Evolutionary conservation across 53 echinoderm and acorn worm species (phyloP), one percentile per base, ranked within the genome.

Genomic region (Stichopus horrens): DNA sequence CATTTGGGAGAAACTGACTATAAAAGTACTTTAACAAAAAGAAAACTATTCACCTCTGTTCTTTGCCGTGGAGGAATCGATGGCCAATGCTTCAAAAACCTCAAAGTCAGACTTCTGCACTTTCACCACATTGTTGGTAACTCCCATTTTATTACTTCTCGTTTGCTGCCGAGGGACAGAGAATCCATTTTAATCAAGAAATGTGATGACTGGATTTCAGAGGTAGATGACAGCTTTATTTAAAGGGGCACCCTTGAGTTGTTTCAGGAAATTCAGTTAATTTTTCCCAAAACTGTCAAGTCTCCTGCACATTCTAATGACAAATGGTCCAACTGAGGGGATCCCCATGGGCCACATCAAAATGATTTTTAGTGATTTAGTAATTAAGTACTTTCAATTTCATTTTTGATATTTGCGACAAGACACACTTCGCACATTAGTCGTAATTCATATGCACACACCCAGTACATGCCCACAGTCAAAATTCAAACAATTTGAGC

Each of bases 51-150:
- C 86, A 93, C 97, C 92, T 92, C 92, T 96, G 76, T 90, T 91
- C 75, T 89, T 93, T 58, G 91, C 86, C 37, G 90, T 91, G 55
- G 93, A 90, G 8, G 96, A 99, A 86, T 99, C 99, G 68, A 99
- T 96, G 19, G 96, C 99, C 89, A 99, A 76, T 9, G 99, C 99
- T 59, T 99, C 96, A 92, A 99, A 99, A 4, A 99, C 99, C 88
- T 99, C 96, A 99, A 99, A 99, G 71, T 99, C 99, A 19, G 99
- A 93, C 76, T 96, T 96, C 86, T 92, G 90, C 20, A 99, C 94
- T 78, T 91, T 88, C 57, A 99, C 81, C 19, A 92, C 67, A 74
- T 99, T 99, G 91, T 96, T 94, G 13, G 93, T 89, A 74, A 91
- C 91, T 37, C 96, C 96, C 74, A 84, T 89, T 68, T 91, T 92